phyloP scores from a whole-genome alignment of 2,113 vertebrate species.

The Campylomormyrus tamandua region DNA sequence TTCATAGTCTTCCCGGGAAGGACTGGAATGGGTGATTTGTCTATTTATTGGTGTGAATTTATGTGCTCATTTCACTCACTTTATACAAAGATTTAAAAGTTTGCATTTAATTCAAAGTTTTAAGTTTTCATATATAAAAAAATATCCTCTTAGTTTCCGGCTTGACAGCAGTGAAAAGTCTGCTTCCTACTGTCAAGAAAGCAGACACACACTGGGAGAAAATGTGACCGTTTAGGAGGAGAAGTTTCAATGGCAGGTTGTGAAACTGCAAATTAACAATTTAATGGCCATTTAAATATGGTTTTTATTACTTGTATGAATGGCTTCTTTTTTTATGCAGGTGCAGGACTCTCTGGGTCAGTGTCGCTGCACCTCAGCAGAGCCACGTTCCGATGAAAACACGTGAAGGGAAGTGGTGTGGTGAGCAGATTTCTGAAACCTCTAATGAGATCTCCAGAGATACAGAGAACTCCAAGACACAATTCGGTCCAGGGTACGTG shows the following conservation, averaged over 20 bases:
- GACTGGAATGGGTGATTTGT: neutral
- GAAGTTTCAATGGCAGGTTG: neutral
- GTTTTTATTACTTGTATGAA: neutral
- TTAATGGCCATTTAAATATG: neutral
- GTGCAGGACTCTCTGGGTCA: neutral
- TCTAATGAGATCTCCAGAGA: slow-evolving; percentile 66
- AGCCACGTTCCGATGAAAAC: slow-evolving; percentile 32
- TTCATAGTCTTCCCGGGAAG: neutral
- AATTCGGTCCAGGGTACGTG: slow-evolving; percentile 50
- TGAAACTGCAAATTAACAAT: neutral
- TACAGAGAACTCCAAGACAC: slow-evolving; percentile 54
- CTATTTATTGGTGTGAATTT: neutral
- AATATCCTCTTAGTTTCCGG: neutral
- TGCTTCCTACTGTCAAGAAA: neutral
- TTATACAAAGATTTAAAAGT: neutral
- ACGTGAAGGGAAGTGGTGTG: slow-evolving; percentile 33
- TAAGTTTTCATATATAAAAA: neutral
- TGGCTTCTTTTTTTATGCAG: neutral
- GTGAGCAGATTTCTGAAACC: slow-evolving; percentile 56
- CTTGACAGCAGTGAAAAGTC: neutral
- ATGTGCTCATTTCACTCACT: neutral
- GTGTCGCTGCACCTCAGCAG: slow-evolving; percentile 25
- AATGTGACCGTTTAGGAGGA: neutral
- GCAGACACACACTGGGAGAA: neutral
- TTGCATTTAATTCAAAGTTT: neutral